phyloP scores from a whole-genome alignment of 2,113 vertebrate species.

The Mirounga angustirostris region DNA sequence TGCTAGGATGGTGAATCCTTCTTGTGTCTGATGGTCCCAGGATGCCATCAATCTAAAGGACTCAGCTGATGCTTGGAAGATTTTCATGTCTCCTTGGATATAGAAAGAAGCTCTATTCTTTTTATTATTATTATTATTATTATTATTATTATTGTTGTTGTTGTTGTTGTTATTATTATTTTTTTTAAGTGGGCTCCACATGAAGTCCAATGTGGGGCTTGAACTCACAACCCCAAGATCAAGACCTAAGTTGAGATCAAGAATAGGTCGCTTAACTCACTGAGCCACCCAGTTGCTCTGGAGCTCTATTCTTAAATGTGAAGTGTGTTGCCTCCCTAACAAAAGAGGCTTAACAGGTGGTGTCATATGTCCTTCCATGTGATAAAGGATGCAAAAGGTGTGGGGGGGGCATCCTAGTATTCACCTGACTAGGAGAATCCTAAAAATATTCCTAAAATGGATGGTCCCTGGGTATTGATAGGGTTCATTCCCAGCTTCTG shows the following conservation, averaged over 20 bases:
- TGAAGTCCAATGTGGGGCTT: not conserved
- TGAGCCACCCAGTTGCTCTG: not conserved
- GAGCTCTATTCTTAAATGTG: not conserved
- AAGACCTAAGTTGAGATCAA: not conserved
- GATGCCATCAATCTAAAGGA: not conserved
- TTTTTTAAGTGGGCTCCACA: not conserved
- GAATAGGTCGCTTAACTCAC: not conserved
- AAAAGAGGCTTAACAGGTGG: not conserved
- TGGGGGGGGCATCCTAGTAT: too few species aligned
- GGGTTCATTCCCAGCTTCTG: not conserved
- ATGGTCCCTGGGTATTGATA: not conserved
- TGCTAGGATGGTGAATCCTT: not conserved
- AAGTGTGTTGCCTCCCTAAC: not conserved
- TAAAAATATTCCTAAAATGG: not conserved
- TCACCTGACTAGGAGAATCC: not conserved
- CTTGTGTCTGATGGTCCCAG: not conserved
- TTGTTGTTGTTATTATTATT: not conserved
- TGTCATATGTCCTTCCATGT: not conserved
- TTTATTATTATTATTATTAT: not conserved
- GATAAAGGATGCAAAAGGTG: not conserved
- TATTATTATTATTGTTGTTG: too few species aligned
- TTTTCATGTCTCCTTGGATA: not conserved
- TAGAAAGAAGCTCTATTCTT: not conserved
- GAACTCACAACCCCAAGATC: not conserved
- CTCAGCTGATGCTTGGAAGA: not conserved